These are phyloP conservation scores for Conger conger DNA, from an alignment of 2,113 vertebrate species.

Conservation along the genomic window DNA sequence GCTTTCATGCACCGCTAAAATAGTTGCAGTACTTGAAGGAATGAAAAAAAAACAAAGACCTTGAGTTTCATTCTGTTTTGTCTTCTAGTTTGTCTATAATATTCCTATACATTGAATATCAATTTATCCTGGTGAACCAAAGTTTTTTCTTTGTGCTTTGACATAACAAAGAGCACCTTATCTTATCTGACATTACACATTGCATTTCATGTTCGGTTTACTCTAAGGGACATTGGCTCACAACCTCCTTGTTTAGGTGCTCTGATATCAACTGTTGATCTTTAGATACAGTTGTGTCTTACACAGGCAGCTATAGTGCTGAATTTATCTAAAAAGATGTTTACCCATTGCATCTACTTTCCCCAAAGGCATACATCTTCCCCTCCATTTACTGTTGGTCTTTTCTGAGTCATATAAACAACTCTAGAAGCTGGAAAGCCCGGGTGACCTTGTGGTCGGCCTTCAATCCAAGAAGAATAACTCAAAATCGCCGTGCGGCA, in stretches of 20 bases:
- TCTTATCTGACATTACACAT: background rate
- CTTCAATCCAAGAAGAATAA: background rate
- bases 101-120: background rate
- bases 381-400: background rate
- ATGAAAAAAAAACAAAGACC: background rate
- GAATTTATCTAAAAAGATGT: background rate
- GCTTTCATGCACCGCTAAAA: background rate
- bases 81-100: background rate
- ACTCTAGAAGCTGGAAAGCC: background rate
- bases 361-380: background rate
- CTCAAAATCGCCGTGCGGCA: background rate
- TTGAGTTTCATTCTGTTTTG: background rate
- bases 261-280: background rate
- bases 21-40: background rate
- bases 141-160: background rate
- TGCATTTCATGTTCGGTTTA: background rate
- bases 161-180: background rate
- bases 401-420: slow-evolving; percentile 23
- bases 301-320: background rate
- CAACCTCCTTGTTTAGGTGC: background rate
- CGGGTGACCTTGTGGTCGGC: slow-evolving; percentile 18
- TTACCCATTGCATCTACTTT: background rate
- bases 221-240: background rate
- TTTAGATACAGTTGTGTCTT: background rate
- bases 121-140: too few species aligned